Evolutionary conservation across 2,888 invertebrate species (phyloP).

Genomic region (Melikaiella ostensackeni): DNA sequence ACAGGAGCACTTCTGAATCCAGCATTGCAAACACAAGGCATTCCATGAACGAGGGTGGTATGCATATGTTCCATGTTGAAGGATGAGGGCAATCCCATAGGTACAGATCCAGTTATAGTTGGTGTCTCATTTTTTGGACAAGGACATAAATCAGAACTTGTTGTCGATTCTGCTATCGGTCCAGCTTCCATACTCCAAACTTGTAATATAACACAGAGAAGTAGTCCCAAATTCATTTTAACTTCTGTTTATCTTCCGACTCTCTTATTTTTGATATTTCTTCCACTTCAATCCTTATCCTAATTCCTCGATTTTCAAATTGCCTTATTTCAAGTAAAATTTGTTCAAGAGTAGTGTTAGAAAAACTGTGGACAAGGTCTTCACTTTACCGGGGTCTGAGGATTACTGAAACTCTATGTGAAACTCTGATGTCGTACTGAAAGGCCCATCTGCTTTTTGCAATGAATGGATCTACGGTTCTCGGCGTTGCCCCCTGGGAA

Average conservation of each 20-base stretch:
- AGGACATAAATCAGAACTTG: slow-evolving; percentile 40
- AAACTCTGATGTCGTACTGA: too few species aligned
- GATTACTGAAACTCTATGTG: slow-evolving; percentile 20
- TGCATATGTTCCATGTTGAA: slow-evolving; percentile 40
- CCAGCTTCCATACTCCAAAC: background rate
- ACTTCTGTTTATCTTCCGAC: background rate
- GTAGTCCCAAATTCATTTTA: background rate
- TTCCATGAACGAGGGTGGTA: slow-evolving; percentile 60
- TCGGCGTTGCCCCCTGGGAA: slow-evolving; percentile 22
- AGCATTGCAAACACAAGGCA: slow-evolving; percentile 66
- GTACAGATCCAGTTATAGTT: background rate
- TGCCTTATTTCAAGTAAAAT: too few species aligned
- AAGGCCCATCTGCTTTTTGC: slow-evolving; percentile 35
- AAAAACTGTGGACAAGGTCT: background rate
- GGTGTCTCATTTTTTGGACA: slow-evolving; percentile 41
- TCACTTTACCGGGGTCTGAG: background rate
- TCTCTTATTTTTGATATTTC: background rate
- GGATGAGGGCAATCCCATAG: slow-evolving; percentile 27
- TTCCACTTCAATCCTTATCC: background rate
- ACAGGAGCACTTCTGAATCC: slow-evolving; percentile 52
- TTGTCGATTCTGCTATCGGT: background rate
- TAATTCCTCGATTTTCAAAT: background rate
- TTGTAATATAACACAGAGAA: background rate
- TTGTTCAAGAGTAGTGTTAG: background rate
- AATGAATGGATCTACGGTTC: slow-evolving; percentile 27